phyloP scores from a whole-genome alignment of 2,797 vertebrate species.

The Fistularia commersonii region DNA sequence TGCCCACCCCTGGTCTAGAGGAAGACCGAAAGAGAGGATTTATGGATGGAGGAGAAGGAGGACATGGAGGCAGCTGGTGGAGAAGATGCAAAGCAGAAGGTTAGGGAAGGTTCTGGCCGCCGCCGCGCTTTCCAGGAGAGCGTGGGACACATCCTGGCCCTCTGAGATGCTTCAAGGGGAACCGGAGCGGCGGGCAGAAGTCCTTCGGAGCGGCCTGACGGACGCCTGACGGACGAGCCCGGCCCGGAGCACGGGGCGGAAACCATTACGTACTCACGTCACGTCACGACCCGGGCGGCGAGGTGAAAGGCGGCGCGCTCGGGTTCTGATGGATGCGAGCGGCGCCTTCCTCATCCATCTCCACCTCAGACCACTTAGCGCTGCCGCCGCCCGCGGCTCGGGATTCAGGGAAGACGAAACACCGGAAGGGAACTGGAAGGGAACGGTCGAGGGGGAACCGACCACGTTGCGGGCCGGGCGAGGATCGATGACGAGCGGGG shows the following conservation, averaged over 20 bases:
- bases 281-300: conserved; percentile 45
- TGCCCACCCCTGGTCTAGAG: no score
- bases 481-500: conserved; percentile 80
- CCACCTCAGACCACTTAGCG: conserved; percentile 67
- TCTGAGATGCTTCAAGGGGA: conserved; percentile 68
- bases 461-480: conserved; percentile 65
- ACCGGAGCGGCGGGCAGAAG: conserved; percentile 56
- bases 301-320: conserved; percentile 56
- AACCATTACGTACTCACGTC: conserved; percentile 34
- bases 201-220: conserved; percentile 61
- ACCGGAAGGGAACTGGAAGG: conserved; percentile 52
- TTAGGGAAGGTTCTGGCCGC: conserved; percentile 24
- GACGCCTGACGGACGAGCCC: conserved; percentile 45
- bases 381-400: conserved; percentile 45
- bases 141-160: no score
- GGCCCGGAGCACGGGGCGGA: conserved; percentile 33
- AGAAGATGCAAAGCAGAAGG: conserved; percentile 15
- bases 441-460: conserved; percentile 57
- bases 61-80: no score
- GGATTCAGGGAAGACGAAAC: conserved; percentile 58
- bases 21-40: no score
- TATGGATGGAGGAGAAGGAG: no score
- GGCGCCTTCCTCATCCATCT: conserved; percentile 63
- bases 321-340: conserved; percentile 57
- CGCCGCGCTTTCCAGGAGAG: conserved; percentile 50